A percentile compares a stretch with the other conserved stretches of the same genome.
Evolutionary conservation across 92 coral and sea anemone genomes (phyloP).

Genomic region (Bergia puertoricense): DNA sequence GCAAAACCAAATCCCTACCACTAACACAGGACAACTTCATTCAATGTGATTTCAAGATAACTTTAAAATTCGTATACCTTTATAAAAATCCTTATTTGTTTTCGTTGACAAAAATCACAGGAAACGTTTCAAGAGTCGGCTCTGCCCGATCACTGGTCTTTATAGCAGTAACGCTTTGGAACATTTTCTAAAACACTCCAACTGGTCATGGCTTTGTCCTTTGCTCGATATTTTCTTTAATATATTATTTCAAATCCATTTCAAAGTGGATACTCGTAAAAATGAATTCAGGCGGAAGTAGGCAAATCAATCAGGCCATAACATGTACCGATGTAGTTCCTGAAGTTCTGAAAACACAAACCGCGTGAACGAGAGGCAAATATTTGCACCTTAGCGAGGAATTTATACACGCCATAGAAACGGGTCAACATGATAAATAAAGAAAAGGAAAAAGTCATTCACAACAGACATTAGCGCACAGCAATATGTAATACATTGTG

Average conservation of each 20-base stretch:
- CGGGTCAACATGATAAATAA: conserved; percentile 31
- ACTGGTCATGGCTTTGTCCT: not conserved
- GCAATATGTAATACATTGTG: conserved; percentile 20
- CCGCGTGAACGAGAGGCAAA: not conserved
- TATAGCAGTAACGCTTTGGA: not conserved
- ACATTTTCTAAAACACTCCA: not conserved
- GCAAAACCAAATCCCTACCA: not conserved
- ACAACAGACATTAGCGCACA: conserved; percentile 5
- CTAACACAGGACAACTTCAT: conserved; percentile 13
- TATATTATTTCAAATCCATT: conserved; percentile 3
- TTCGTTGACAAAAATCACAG: conserved; percentile 4
- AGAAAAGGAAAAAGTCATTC: conserved; percentile 34
- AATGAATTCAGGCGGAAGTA: conserved; percentile 32
- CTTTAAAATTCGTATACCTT: not conserved
- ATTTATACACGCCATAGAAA: conserved; percentile 27
- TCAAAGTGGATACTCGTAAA: not conserved
- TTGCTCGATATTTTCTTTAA: not conserved
- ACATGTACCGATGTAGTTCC: not conserved
- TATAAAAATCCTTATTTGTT: not conserved
- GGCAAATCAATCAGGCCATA: conserved; percentile 16
- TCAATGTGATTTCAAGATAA: conserved; percentile 1
- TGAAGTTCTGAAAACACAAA: not conserved
- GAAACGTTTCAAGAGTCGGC: not conserved
- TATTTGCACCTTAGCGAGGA: conserved; percentile 12
- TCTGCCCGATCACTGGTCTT: not conserved